Percentiles rank a stretch among this genome's conserved stretches.
Evolutionary conservation across 2,888 invertebrate genomes (phyloP).

Genomic region (Drosophila testacea): DNA sequence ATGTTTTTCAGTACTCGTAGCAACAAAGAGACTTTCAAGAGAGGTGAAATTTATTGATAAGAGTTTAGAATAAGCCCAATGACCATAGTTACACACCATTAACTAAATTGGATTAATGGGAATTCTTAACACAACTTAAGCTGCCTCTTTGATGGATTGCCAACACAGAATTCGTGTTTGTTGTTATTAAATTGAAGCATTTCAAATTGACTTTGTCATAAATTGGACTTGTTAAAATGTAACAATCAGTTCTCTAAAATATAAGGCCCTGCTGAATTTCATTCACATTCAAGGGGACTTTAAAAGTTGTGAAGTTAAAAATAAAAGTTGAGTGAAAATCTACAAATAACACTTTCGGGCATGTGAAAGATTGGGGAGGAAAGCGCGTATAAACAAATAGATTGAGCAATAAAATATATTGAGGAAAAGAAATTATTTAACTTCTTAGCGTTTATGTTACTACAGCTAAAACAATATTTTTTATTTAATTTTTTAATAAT

Average conservation of each 20-base stretch:
- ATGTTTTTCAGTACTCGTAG: background rate
- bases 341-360: conserved; percentile 10
- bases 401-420: conserved; percentile 1
- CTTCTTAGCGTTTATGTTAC: background rate
- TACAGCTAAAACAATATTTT: background rate
- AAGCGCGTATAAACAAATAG: background rate
- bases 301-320: conserved; percentile 8
- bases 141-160: conserved; percentile 21
- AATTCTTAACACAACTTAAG: conserved; percentile 74
- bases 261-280: background rate
- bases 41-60: background rate
- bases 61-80: background rate
- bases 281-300: conserved; percentile 2
- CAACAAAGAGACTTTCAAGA: background rate
- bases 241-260: background rate
- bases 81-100: conserved; percentile 48
- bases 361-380: conserved; percentile 1
- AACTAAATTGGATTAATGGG: conserved; percentile 64
- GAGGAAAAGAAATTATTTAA: background rate
- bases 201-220: background rate
- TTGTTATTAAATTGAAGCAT: background rate
- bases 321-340: conserved; percentile 13
- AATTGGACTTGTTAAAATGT: background rate
- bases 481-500: background rate
- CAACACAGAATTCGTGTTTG: background rate